phyloP scores from a whole-genome alignment of 2,888 invertebrate species.

The Seira ritae region DNA sequence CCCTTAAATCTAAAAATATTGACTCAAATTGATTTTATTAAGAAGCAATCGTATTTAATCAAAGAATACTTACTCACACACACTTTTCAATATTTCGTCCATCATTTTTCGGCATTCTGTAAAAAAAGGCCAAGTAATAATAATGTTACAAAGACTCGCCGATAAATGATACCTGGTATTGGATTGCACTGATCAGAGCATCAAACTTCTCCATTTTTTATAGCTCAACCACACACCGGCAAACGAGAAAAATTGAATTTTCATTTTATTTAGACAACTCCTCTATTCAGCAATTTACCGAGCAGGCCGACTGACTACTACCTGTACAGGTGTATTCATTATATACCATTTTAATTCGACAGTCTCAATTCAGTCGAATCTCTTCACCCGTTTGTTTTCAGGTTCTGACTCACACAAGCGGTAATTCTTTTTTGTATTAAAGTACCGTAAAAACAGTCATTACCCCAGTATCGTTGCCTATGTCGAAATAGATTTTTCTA shows the following conservation, averaged over 20 bases:
- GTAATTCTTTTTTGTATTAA: not conserved
- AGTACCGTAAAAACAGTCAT: conserved; percentile 25
- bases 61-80: too few relatives aligned
- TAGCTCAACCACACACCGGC: not conserved
- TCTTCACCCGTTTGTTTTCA: not conserved
- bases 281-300: not conserved
- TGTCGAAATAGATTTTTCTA: conserved; percentile 36
- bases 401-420: not conserved
- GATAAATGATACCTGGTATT: too few relatives aligned
- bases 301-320: not conserved
- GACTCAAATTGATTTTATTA: too few relatives aligned
- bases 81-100: too few relatives aligned
- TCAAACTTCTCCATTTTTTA: conserved; percentile 29
- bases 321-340: not conserved
- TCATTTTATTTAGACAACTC: conserved; percentile 47
- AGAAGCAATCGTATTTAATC: too few relatives aligned
- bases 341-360: not conserved
- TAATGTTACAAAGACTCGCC: too few relatives aligned
- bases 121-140: too few relatives aligned
- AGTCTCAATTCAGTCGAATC: not conserved
- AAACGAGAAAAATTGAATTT: conserved; percentile 54
- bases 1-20: too few relatives aligned
- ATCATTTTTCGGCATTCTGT: too few relatives aligned
- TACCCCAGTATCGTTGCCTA: conserved; percentile 22
- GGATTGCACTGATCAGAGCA: not conserved